Evolutionary conservation across 2,113 vertebrate species (phyloP), one percentile per base, ranked within the genome.

Genomic region (Bubo bubo): DNA sequence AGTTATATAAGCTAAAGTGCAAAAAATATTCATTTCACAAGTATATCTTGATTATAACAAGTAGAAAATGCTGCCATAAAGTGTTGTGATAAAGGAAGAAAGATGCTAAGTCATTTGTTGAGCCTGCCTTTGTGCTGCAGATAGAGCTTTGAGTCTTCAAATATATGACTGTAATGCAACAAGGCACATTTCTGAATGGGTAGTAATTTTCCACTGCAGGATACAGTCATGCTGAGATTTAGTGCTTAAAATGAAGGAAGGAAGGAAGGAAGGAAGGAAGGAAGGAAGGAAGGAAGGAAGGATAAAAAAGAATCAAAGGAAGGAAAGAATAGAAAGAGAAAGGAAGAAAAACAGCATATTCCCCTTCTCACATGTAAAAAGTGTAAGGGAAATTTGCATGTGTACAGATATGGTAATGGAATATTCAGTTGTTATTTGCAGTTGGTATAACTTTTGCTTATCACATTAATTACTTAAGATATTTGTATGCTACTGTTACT

Each of bases 61-160:
- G 26, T 39, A 73, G 34, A 81, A 97, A 90, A 95, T n/a, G 55
- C 45, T 94, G 67, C 66, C 70, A 75, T 72, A 59, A 85, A 89
- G 12, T 70, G 58, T 27, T 85, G 58, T 82, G 81, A 66, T 91
- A 95, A 85, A 94, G 58, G 56, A 91, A 85, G 62, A 76, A 82
- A 95, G 89, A 94, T 97, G 84, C 81, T 50, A 94, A 93, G 70
- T 93, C 84, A 94, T 94, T 96, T 96, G 81, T 88, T 92, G 92
- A 94, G 84, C 58, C 62, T 94, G 86, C 66, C 74, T 97, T 97
- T 97, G 86, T 96, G 87, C 80, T 93, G 84, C 89, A 97, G 86
- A 96, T 85, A 95, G 86, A 95, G 91, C 58, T 95, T 89, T 94
- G 94, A 84, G 80, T 93, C 86, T 85, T 95, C 96, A 95, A 93